Conservation (phyloP, 2,888 invertebrate genomes). For the Sphaerophoria rueppellii region DNA sequence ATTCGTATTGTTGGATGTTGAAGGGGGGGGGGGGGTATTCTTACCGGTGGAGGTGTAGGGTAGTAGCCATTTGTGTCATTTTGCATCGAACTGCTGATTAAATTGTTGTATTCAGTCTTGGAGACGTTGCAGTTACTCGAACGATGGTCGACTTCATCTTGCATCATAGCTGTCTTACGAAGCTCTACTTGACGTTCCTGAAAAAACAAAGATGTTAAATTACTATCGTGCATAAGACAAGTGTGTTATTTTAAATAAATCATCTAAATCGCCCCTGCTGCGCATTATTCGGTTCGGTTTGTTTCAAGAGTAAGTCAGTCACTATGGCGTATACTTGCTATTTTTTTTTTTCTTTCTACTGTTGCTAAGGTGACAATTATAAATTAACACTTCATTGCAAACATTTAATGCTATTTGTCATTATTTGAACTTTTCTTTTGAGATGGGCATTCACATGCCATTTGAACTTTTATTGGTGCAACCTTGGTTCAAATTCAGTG, state of each 20-base stretch:
- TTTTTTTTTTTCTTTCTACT: background rate
- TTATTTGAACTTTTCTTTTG: too few relatives aligned
- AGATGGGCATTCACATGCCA: too few relatives aligned
- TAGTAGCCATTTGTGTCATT: conserved; percentile 74
- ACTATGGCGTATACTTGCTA: background rate
- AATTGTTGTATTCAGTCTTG: conserved; percentile 71
- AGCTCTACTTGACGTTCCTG: conserved; percentile 81
- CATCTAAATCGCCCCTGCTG: too few relatives aligned
- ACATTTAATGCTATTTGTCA: too few relatives aligned
- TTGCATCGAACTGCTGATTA: conserved; percentile 70
- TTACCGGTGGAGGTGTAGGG: conserved; percentile 78
- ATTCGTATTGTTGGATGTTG: too few relatives aligned
- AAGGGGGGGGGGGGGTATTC: conserved; percentile 34
- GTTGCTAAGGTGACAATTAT: too few relatives aligned
- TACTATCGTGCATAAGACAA: background rate
- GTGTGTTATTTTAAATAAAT: too few relatives aligned
- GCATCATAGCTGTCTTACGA: conserved; percentile 80
- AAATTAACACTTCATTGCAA: too few relatives aligned
- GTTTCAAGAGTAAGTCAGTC: too few relatives aligned
- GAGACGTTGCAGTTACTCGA: conserved; percentile 75
- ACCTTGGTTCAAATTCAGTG: too few relatives aligned
- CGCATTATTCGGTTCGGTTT: too few relatives aligned
- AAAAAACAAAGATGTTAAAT: conserved; percentile 23
- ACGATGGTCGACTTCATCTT: conserved; percentile 80
- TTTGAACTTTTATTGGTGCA: too few relatives aligned